phyloP scores from a whole-genome alignment of 2,797 vertebrate species.

The Phrynocephalus guinanensis region DNA sequence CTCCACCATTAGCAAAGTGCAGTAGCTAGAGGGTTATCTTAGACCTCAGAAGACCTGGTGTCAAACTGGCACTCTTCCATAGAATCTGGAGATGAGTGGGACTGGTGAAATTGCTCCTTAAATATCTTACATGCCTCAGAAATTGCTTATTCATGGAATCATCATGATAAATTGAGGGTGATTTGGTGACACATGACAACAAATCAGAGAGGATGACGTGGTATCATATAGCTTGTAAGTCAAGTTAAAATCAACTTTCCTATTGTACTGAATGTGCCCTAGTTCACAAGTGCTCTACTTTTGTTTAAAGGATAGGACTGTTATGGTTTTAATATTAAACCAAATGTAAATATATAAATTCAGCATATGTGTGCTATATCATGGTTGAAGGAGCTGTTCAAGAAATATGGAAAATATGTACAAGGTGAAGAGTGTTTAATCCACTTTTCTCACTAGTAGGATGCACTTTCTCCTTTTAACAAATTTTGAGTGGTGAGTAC shows the following conservation, averaged over 20 bases:
- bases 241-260: background rate
- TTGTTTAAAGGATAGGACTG: background rate
- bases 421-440: background rate
- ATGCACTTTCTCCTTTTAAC: background rate
- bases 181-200: too few relatives aligned
- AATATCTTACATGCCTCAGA: too few relatives aligned
- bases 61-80: too few relatives aligned
- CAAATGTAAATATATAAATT: background rate
- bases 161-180: too few relatives aligned
- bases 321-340: background rate
- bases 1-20: too few relatives aligned
- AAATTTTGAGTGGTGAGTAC: background rate
- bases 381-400: conserved; percentile 73
- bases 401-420: conserved; percentile 21
- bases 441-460: background rate
- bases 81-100: too few relatives aligned
- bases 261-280: background rate
- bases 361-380: background rate
- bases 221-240: background rate
- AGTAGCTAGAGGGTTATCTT: too few relatives aligned
- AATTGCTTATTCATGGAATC: too few relatives aligned
- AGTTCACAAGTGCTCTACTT: background rate
- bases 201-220: background rate
- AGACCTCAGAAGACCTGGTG: too few relatives aligned
- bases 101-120: too few relatives aligned